phyloP scores from a whole-genome alignment of 2,797 vertebrate genomes.

The Gymnothorax javanicus region DNA sequence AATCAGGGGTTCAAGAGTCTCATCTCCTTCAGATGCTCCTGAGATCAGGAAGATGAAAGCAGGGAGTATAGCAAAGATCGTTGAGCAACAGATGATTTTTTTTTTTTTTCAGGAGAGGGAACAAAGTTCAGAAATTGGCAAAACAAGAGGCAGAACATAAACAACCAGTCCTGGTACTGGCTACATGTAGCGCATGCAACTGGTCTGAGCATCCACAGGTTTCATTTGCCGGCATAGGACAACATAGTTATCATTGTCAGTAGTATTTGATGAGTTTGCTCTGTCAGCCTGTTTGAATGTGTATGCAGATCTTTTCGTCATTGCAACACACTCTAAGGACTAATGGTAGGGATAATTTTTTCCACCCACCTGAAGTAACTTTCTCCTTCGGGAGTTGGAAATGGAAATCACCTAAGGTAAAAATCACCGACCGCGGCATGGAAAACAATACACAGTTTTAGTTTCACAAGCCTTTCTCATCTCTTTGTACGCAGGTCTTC shows the following conservation, averaged over 20 bases:
- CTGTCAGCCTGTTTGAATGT: background rate
- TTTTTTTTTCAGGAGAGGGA: background rate
- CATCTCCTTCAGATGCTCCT: conserved; percentile 19
- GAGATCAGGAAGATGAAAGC: conserved; percentile 42
- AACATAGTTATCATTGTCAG: background rate
- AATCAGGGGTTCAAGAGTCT: conserved; percentile 12
- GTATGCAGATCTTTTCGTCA: background rate
- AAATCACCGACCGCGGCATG: background rate
- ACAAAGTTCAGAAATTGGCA: background rate
- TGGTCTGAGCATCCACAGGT: background rate
- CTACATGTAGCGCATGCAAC: background rate
- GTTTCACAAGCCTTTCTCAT: background rate
- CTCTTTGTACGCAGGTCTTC: background rate
- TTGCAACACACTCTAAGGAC: background rate
- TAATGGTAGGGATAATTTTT: background rate
- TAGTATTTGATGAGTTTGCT: background rate
- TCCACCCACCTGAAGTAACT: background rate
- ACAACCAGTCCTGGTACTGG: background rate
- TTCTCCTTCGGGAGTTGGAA: background rate
- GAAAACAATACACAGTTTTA: background rate
- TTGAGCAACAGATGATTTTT: background rate
- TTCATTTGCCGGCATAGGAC: background rate
- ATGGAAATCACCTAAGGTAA: background rate
- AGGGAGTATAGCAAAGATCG: background rate
- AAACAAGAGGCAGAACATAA: background rate